Conservation (phyloP, 2,888 invertebrate genomes). For the Zaprionus obscuricornis region DNA sequence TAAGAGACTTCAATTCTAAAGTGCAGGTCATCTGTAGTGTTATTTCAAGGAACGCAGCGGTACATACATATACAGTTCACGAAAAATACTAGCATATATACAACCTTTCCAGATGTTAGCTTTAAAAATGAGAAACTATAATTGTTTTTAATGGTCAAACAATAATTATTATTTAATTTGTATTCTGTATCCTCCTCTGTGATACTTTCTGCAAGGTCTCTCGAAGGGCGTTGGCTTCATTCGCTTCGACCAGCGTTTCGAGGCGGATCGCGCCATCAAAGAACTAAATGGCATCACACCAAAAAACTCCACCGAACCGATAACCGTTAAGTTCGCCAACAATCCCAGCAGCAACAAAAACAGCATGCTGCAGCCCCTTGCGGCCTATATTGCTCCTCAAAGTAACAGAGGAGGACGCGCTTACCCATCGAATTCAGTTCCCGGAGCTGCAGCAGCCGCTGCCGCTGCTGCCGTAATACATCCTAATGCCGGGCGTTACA, state of each 20-base stretch:
- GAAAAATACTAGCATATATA: no score
- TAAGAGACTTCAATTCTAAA: no score
- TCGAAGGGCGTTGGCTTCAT: conserved; percentile 98
- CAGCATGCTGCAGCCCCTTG: conserved; percentile 90
- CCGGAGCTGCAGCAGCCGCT: conserved; percentile 80
- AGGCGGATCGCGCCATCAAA: conserved; percentile 96
- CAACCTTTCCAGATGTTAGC: no score
- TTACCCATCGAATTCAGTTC: conserved; percentile 89
- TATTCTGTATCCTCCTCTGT: background rate
- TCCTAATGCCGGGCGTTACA: conserved; percentile 82
- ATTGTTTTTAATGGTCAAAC: no score
- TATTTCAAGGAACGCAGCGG: no score
- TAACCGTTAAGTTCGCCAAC: conserved; percentile 97
- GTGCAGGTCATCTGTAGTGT: no score
- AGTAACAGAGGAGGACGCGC: conserved; percentile 87
- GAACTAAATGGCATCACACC: conserved; percentile 96
- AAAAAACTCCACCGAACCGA: conserved; percentile 94
- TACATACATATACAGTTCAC: no score
- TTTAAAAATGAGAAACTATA: no score
- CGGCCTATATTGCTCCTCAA: conserved; percentile 92
- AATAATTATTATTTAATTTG: background rate
- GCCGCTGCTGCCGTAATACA: conserved; percentile 83
- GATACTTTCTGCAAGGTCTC: conserved; percentile 86
- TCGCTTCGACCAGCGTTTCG: conserved; percentile 95
- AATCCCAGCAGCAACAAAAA: conserved; percentile 95